phyloP scores from a whole-genome alignment of 2,888 invertebrate genomes.

The Drosophila phalerata region DNA sequence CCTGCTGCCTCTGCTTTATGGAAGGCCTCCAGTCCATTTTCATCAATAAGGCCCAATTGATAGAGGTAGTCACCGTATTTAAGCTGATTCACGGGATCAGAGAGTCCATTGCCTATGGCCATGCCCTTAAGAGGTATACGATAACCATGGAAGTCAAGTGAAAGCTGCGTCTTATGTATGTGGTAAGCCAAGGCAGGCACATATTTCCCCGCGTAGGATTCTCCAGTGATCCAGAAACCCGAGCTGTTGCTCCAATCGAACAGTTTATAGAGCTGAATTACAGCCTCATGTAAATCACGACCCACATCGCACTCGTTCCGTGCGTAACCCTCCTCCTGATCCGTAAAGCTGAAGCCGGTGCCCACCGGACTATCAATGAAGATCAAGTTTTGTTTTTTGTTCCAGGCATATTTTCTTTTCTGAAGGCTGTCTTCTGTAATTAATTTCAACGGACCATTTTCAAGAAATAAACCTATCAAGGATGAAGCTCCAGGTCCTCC shows the following conservation, averaged over 20 bases:
- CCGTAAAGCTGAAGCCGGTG: conserved; percentile 96
- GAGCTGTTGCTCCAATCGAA: conserved; percentile 91
- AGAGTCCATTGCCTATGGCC: conserved; percentile 92
- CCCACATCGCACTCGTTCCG: conserved; percentile 92
- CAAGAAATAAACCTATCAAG: conserved; percentile 92
- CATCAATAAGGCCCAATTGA: conserved; percentile 89
- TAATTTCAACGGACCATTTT: conserved; percentile 91
- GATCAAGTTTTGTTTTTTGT: conserved; percentile 90
- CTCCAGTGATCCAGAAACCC: conserved; percentile 95
- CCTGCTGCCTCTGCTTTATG: conserved; percentile 87
- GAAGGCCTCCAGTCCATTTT: conserved; percentile 87
- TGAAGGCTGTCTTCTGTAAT: conserved; percentile 84
- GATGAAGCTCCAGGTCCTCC: conserved; percentile 94
- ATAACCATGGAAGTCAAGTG: conserved; percentile 42
- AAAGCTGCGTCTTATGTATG: conserved; percentile 86
- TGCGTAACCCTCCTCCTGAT: conserved; percentile 91
- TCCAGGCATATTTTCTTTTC: conserved; percentile 92
- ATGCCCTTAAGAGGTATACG: conserved; percentile 85
- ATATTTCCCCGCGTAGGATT: conserved; percentile 94
- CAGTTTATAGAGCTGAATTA: conserved; percentile 93
- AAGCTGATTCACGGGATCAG: conserved; percentile 92
- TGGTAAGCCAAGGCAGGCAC: conserved; percentile 90
- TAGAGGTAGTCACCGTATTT: conserved; percentile 92
- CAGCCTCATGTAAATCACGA: conserved; percentile 90
- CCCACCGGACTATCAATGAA: conserved; percentile 98